A percentile compares a stretch with the other conserved stretches of the same genome.
These are phyloP conservation scores for Terrapene triunguis DNA, from an alignment of 2,113 vertebrate species.

Conservation along the genomic window DNA sequence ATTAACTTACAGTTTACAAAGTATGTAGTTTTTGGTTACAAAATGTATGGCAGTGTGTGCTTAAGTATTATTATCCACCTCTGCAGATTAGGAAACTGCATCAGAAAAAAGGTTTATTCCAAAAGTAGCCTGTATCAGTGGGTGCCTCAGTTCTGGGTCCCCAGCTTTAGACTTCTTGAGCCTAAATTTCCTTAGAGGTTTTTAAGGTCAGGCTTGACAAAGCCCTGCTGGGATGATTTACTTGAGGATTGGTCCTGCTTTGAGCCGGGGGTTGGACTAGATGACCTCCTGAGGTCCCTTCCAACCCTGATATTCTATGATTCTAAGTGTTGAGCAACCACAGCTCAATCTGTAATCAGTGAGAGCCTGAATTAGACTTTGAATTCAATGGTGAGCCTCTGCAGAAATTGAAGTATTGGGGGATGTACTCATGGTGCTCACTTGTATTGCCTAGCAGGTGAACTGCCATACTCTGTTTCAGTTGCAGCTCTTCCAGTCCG, in stretches of 20 bases:
- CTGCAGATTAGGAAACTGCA: background rate
- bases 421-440: too few relatives aligned
- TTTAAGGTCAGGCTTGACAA: too few relatives aligned
- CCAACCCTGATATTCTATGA: too few relatives aligned
- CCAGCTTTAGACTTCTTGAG: too few relatives aligned
- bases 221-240: too few relatives aligned
- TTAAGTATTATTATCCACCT: background rate
- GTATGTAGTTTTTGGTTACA: background rate
- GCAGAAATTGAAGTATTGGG: background rate
- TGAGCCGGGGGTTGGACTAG: too few relatives aligned
- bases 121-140: background rate
- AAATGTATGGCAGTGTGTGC: background rate
- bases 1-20: background rate
- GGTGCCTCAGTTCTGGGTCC: background rate
- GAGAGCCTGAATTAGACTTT: background rate
- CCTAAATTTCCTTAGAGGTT: too few relatives aligned
- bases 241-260: too few relatives aligned
- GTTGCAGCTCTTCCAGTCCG: fast-evolving
- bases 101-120: background rate
- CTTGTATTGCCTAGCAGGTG: background rate
- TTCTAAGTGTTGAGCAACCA: too few relatives aligned
- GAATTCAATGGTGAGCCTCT: background rate
- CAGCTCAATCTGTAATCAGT: too few relatives aligned
- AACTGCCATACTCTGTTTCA: background rate
- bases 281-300: too few relatives aligned